Evolutionary conservation across 64 coral and sea anemone genomes (phyloP).

Genomic region (Montipora foliosa): DNA sequence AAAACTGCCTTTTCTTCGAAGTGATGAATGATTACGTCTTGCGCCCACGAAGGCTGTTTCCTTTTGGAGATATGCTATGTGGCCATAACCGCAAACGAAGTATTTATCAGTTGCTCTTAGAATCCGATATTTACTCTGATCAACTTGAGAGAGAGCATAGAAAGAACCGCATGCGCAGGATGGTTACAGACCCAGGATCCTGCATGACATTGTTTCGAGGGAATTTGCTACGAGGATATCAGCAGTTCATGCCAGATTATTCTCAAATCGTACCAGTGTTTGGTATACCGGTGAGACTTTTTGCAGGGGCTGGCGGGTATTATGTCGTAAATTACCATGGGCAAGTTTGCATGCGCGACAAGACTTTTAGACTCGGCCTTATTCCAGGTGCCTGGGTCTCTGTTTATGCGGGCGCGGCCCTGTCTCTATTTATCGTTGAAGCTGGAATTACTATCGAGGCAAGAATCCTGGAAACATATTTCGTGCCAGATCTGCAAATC

Average conservation of each 20-base stretch:
- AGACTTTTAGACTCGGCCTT: conserved; percentile 76
- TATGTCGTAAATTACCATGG: conserved; percentile 74
- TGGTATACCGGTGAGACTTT: conserved; percentile 69
- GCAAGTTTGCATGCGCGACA: conserved; percentile 65
- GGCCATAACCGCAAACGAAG: conserved; percentile 80
- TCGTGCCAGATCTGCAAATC: conserved; percentile 79
- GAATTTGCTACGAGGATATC: background rate
- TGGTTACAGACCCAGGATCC: conserved; percentile 1
- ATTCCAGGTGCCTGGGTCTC: conserved; percentile 94
- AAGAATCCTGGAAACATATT: conserved; percentile 85
- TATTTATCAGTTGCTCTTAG: conserved; percentile 67
- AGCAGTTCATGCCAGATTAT: conserved; percentile 56
- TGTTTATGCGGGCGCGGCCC: conserved; percentile 79
- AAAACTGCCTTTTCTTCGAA: conserved; percentile 89
- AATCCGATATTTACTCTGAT: conserved; percentile 82
- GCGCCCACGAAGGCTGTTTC: conserved; percentile 64
- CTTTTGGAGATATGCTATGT: conserved; percentile 75
- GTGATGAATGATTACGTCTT: conserved; percentile 68
- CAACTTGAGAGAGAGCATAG: conserved; percentile 63
- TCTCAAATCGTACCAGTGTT: conserved; percentile 61
- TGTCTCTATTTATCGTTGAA: conserved; percentile 61
- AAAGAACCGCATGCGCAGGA: conserved; percentile 15
- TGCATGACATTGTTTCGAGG: conserved; percentile 45
- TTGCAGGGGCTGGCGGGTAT: conserved; percentile 78
- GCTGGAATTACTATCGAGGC: conserved; percentile 92